Conservation (phyloP, 2,113 vertebrate species). For the Labeo catla region DNA sequence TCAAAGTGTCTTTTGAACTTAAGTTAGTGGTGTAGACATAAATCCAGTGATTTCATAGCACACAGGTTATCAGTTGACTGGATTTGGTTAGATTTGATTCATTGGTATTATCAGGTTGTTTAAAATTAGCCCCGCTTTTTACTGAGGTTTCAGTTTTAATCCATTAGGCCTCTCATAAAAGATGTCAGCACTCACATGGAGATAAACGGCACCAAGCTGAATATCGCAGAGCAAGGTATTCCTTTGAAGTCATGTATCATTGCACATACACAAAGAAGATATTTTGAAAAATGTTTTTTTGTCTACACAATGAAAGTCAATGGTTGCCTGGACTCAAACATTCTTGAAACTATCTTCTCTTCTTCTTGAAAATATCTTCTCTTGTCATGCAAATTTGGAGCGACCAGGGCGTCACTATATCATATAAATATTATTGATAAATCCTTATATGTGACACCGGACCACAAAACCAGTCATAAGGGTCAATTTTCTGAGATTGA, state of each 20-base stretch:
- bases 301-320: not conserved
- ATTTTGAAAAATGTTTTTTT: not conserved
- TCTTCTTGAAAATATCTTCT: not conserved
- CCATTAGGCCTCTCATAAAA: not conserved
- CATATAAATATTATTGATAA: not conserved
- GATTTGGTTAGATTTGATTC: slow-evolving; percentile 6
- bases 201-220: not conserved
- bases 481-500: too few species aligned
- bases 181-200: not conserved
- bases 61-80: not conserved
- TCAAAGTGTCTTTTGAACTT: not conserved
- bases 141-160: not conserved
- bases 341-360: not conserved
- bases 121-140: not conserved
- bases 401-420: not conserved
- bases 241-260: not conserved
- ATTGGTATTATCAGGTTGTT: not conserved
- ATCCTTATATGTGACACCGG: not conserved
- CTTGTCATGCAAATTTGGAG: not conserved
- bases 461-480: too few species aligned
- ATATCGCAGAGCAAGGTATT: not conserved
- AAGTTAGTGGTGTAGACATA: not conserved
- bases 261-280: not conserved
- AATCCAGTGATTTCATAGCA: not conserved
- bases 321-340: not conserved